Evolutionary conservation across 2,113 vertebrate genomes (phyloP).

Genomic region (Chascanopsetta lugubris): DNA sequence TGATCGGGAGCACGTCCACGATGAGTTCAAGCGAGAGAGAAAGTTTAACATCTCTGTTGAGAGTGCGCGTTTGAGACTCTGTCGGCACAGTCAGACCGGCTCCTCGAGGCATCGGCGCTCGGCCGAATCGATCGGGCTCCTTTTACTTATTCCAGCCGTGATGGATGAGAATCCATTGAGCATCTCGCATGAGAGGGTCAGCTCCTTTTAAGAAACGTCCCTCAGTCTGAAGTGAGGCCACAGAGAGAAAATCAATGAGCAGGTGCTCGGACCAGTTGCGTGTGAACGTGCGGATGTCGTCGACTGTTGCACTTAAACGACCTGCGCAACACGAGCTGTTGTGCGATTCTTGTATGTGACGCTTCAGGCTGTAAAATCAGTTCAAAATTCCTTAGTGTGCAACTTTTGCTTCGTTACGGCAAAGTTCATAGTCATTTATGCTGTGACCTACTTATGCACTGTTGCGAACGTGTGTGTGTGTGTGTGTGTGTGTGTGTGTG

Average conservation of each 20-base stretch:
- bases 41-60: neutral
- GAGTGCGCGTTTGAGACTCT: conserved; percentile 12
- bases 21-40: neutral
- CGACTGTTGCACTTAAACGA: neutral
- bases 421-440: no score
- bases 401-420: no score
- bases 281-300: neutral
- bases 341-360: neutral
- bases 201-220: conserved; percentile 11
- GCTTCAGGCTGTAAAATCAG: neutral
- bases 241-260: conserved; percentile 22
- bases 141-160: conserved; percentile 23
- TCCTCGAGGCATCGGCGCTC: conserved; percentile 3
- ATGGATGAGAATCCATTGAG: conserved; percentile 34
- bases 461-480: no score
- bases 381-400: neutral
- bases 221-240: neutral
- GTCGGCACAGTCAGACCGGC: conserved; percentile 1
- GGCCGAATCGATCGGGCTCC: conserved; percentile 17
- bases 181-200: neutral
- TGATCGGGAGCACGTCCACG: conserved; percentile 4
- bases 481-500: no score
- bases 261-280: neutral
- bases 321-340: neutral
- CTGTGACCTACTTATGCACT: no score